Evolutionary conservation across 2,888 invertebrate genomes (phyloP), one percentile per base, ranked within the genome.

Genomic region (Darwinula stevensoni): DNA sequence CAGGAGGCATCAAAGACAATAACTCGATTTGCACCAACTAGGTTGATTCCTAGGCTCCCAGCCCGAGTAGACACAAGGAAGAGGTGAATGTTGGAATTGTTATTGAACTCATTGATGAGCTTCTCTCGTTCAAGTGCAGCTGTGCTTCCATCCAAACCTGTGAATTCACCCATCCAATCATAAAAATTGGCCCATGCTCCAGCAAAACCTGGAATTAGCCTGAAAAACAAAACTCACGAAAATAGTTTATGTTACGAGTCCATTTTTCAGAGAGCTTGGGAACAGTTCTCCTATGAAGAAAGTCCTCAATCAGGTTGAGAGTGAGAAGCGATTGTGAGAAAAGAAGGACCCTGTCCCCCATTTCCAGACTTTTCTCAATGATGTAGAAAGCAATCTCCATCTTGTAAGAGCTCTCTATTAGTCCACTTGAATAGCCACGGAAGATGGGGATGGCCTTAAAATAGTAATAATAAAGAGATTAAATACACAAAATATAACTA

Each of bases 1-100:
- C 94, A 97, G 26, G 84, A 86, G 11, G 94, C 91, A 51, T 97
- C 97, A 45, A 94, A 73, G 31, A 97, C 86, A 27, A 91, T 73
- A 4, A 94, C 94, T 17, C 97, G 62, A 53, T 91, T 94, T 1
- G 97, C 97, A 12, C 91, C 88, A 14, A 88, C 76, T 38, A 97
- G 61, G 56, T 97, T 97, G 39, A 97, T 91, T 5, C 97, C 97
- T 17, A 91, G 56, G 11, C 86, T 88, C 2, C 91, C 91, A 22
- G 91, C 91, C 41, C 84, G 63, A 1, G 97, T 97, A 1, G 91
- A 94, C 27, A 97, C 82, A 34, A 97, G 60, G 52, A 97, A 97
- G 38, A 94, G 53, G 47, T 76, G 71, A 31, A 86, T 65, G 43
- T 68, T 67, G 2, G 69, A 63, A 51, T 82, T 82, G 2, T 67